phyloP scores from a whole-genome alignment of 2,888 invertebrate genomes.

The Vesta saturnalis region DNA sequence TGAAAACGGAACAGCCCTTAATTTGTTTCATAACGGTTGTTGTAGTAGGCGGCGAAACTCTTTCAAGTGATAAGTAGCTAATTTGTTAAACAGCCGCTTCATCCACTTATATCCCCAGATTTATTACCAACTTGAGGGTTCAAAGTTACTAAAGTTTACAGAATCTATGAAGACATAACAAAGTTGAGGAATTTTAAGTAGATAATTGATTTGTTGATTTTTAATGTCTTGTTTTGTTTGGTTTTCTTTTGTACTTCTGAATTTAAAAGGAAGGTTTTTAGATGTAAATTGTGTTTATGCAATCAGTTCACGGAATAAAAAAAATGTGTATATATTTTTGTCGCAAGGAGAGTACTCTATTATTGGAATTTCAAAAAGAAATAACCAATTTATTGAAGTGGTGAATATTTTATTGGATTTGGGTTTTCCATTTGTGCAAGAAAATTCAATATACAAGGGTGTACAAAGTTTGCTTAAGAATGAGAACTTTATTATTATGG shows the following conservation, averaged over 20 bases:
- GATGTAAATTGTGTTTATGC: slow-evolving; percentile 38
- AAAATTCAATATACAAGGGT: slow-evolving; percentile 32
- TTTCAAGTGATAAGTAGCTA: slow-evolving; percentile 61
- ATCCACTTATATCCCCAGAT: slow-evolving; percentile 59
- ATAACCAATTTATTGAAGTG: slow-evolving; percentile 59
- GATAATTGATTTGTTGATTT: slow-evolving; percentile 50
- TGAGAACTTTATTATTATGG: slow-evolving; percentile 19
- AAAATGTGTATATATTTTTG: slow-evolving; percentile 48
- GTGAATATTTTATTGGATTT: slow-evolving; percentile 58
- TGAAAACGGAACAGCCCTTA: slow-evolving; percentile 50
- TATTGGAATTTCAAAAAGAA: slow-evolving; percentile 50
- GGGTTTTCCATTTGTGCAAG: slow-evolving; percentile 55
- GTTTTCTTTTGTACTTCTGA: slow-evolving; percentile 16
- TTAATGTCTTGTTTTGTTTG: slow-evolving; percentile 41
- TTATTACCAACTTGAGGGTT: slow-evolving; percentile 55
- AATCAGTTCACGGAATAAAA: slow-evolving; percentile 49
- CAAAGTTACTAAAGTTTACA: slow-evolving; percentile 46
- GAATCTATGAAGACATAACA: slow-evolving; percentile 52
- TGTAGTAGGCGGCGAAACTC: slow-evolving; percentile 51
- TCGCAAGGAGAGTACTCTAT: slow-evolving; percentile 51
- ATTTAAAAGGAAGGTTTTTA: too few relatives aligned
- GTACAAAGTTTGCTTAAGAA: slow-evolving; percentile 31
- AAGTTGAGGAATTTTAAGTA: slow-evolving; percentile 47
- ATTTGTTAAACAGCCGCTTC: slow-evolving; percentile 60
- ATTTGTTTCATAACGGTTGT: slow-evolving; percentile 48